Base-by-base conservation (phyloP, 2,888 invertebrate species). In the Hirtodrosophila duncani region DNA sequence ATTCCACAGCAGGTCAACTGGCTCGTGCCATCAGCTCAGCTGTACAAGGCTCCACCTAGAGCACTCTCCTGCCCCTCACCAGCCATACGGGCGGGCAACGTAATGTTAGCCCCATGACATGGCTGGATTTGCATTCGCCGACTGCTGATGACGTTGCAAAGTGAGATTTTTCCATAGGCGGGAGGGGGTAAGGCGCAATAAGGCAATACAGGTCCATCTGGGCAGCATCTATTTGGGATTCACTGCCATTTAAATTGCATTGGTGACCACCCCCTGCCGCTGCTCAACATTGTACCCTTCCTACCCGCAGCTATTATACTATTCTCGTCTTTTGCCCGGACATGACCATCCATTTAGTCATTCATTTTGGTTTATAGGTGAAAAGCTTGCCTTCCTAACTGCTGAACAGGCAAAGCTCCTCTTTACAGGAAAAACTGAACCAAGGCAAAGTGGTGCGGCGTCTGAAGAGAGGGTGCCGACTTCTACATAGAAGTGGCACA, bases 361-460 rank as follows among this genome's bases (percentile, higher is more conserved):
- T 75, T 71, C 70, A 75, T 75, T 71, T 75, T 59, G 68, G 71
- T 70, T 71, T 70, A 67, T 67, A 70, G 74, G 69, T 67, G 67
- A 55, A 44, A 9, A 7, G 33, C 5, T 11, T 11, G 8, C 13
- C 10, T 3, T 3, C 17, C 11, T 3, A 7, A 13, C 4, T 3
- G 9, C 1, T n/a, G 1, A 20, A 5, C 18, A 8, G 3, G 26
- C 38, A 46, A 34, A 36, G 30, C 55, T 27, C n/a, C n/a, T n/a
- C n/a, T n/a, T n/a, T n/a, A n/a, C n/a, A n/a, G 49, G 41, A 41
- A 56, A 56, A n/a, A n/a, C n/a, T n/a, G n/a, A n/a, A n/a, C n/a
- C n/a, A n/a, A n/a, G n/a, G n/a, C n/a, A n/a, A n/a, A n/a, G n/a
- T n/a, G n/a, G n/a, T n/a, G n/a, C n/a, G n/a, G n/a, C n/a, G n/a